Percentiles rank a stretch among this genome's conserved stretches.
Evolutionary conservation across 2,113 vertebrate genomes (phyloP).

Genomic region (Zapornia atra): DNA sequence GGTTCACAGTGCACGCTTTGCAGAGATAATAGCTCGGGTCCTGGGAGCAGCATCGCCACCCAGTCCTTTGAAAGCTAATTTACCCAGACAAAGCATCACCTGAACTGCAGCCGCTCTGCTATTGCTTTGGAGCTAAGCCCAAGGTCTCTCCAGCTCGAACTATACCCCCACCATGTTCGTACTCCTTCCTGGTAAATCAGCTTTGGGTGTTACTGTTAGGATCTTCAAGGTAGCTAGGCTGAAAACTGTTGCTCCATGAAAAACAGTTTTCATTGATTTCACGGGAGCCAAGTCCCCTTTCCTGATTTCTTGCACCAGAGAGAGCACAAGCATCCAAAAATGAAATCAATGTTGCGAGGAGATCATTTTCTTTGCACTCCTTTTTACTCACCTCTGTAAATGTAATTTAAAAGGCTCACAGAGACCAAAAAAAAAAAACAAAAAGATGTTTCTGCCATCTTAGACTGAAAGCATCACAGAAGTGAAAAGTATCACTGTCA

Average conservation of each 20-base stretch:
- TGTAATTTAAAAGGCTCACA: neutral
- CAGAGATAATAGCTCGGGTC: neutral
- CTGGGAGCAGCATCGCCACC: neutral
- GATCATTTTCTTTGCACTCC: neutral
- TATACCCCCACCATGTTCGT: neutral
- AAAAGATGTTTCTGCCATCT: fast-evolving
- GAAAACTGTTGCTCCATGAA: neutral
- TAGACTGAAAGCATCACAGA: neutral
- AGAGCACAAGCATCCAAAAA: neutral
- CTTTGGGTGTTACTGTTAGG: neutral
- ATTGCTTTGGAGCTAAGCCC: neutral
- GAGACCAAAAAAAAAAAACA: neutral
- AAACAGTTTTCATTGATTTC: neutral
- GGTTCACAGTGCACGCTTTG: neutral
- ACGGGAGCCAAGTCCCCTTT: neutral
- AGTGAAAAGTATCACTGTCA: neutral
- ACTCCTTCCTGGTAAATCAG: neutral
- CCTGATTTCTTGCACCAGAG: neutral
- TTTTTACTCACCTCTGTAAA: neutral
- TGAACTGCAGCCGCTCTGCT: neutral
- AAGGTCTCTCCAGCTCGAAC: neutral
- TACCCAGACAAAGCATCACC: neutral
- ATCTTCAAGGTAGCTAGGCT: neutral
- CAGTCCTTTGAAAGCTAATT: neutral
- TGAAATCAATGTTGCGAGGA: neutral